Conservation (phyloP, 2,888 invertebrate species). For the Apotomis capreana region DNA sequence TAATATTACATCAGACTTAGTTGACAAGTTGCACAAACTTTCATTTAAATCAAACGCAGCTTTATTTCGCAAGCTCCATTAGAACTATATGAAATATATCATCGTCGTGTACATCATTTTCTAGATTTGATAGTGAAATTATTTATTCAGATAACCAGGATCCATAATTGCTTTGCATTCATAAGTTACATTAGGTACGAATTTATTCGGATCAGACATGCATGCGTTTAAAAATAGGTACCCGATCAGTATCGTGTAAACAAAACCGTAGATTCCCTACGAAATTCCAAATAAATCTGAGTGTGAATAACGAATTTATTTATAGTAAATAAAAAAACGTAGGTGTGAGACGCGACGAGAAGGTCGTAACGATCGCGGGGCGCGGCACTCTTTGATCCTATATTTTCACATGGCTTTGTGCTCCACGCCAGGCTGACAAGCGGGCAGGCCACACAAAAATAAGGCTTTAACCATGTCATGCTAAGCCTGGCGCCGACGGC, state of each 20-base stretch:
- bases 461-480: constrained; percentile 82
- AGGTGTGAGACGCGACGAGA: constrained; percentile 42
- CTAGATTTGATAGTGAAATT: too few relatives aligned
- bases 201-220: too few relatives aligned
- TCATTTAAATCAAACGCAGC: background rate
- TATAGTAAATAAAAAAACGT: constrained; percentile 40
- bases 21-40: too few relatives aligned
- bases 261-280: background rate
- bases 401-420: constrained; percentile 82
- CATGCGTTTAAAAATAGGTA: too few relatives aligned
- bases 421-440: constrained; percentile 78
- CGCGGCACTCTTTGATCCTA: constrained; percentile 79
- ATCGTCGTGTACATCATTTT: too few relatives aligned
- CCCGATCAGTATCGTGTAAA: background rate
- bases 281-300: background rate
- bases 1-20: too few relatives aligned
- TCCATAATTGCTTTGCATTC: too few relatives aligned
- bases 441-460: constrained; percentile 81
- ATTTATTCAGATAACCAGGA: too few relatives aligned
- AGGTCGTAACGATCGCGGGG: constrained; percentile 62
- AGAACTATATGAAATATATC: too few relatives aligned
- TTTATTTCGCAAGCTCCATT: too few relatives aligned
- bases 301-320: constrained; percentile 38
- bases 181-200: too few relatives aligned
- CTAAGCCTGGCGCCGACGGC: constrained; percentile 82